Percentiles rank a stretch among this genome's conserved stretches.
phyloP scores from a whole-genome alignment of 2,888 invertebrate species.

The Ryuthela nishihirai region DNA sequence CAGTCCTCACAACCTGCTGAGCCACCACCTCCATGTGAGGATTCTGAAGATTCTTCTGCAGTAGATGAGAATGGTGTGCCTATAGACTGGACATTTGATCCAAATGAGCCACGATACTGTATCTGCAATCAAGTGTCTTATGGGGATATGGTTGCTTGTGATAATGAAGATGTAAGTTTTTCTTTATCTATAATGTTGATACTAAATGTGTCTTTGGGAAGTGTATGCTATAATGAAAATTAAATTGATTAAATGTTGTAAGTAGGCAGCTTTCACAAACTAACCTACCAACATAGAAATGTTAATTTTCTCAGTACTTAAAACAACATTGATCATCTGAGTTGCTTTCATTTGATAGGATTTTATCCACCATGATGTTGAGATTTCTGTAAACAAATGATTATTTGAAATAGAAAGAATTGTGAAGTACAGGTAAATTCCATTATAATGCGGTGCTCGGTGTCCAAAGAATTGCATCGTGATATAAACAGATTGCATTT shows the following conservation, averaged over 20 bases:
- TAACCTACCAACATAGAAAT: too few relatives aligned
- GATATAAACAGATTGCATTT: too few relatives aligned
- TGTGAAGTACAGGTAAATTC: too few relatives aligned
- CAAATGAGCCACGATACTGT: slow-evolving; percentile 94
- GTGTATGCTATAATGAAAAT: not conserved
- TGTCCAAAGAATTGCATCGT: too few relatives aligned
- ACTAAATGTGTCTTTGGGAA: not conserved
- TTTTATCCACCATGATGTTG: too few relatives aligned
- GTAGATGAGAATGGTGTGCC: slow-evolving; percentile 46
- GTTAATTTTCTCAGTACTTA: too few relatives aligned
- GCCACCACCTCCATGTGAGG: slow-evolving; percentile 26
- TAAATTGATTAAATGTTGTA: not conserved
- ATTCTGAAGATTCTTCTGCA: slow-evolving; percentile 37
- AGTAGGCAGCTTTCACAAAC: not conserved
- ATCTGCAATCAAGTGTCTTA: slow-evolving; percentile 96
- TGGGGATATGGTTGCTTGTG: slow-evolving; percentile 99
- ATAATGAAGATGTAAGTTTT: slow-evolving; percentile 86
- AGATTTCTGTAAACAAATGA: too few relatives aligned
- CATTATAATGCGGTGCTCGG: too few relatives aligned
- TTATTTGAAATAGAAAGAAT: too few relatives aligned
- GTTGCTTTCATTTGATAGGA: too few relatives aligned
- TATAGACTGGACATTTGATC: slow-evolving; percentile 84
- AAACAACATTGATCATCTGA: too few relatives aligned
- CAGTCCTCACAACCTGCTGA: slow-evolving; percentile 16
- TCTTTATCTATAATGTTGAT: not conserved